Percentiles rank a stretch among this genome's conserved stretches.
Evolutionary conservation across 2,888 invertebrate genomes (phyloP).

Genomic region (Mesorhabditis spiculigera): DNA sequence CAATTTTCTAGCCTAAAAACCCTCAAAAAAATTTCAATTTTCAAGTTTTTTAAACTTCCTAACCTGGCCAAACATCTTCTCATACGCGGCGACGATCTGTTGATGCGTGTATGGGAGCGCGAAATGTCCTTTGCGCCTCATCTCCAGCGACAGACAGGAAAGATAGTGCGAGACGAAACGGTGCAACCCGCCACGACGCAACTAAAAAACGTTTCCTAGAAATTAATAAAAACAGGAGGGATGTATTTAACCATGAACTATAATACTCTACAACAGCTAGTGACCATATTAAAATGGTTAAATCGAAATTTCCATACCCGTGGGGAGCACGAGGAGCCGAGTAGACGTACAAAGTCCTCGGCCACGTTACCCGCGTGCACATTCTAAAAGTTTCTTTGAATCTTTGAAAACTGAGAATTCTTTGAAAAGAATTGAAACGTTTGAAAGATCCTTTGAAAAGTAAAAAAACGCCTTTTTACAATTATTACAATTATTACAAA

Average conservation of each 20-base stretch:
- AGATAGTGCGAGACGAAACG: not conserved
- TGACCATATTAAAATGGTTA: too few relatives aligned
- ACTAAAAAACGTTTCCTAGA: not conserved
- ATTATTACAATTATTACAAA: too few relatives aligned
- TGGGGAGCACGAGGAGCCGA: constrained; percentile 2
- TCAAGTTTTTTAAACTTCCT: too few relatives aligned
- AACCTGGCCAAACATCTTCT: not conserved
- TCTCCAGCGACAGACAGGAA: not conserved
- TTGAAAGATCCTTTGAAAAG: too few relatives aligned
- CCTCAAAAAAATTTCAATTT: too few relatives aligned
- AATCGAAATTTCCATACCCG: not conserved
- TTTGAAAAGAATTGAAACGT: not conserved
- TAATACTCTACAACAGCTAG: too few relatives aligned
- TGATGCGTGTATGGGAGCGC: not conserved
- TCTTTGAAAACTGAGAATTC: not conserved
- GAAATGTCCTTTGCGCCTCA: not conserved
- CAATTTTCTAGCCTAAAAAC: too few relatives aligned
- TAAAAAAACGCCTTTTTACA: too few relatives aligned
- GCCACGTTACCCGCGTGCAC: constrained; percentile 5
- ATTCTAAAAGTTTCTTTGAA: not conserved
- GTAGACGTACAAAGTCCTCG: not conserved
- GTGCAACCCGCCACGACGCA: constrained; percentile 5
- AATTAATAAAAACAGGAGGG: too few relatives aligned
- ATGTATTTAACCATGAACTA: too few relatives aligned
- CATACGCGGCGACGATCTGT: not conserved